Evolutionary conservation across 2,888 invertebrate species (phyloP), one percentile per base, ranked within the genome.

Genomic region (Ormyrus pomaceus): DNA sequence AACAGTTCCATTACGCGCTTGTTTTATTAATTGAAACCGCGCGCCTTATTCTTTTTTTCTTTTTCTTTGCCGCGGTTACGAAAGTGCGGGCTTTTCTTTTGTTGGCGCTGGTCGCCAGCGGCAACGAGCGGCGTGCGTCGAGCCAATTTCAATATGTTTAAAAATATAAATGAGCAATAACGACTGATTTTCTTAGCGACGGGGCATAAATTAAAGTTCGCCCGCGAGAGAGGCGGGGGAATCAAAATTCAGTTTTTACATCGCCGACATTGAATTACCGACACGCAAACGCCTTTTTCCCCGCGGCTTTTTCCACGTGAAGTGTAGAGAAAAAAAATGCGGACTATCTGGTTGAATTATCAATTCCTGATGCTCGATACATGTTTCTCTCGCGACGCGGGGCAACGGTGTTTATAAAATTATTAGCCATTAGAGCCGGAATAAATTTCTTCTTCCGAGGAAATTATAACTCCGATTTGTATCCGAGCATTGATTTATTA

Each of bases 21-120:
- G 79, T 72, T 79, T 81, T 71, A 78, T 77, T 78, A 81, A 81
- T 79, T 76, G 68, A 64, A 73, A 76, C 64, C 11, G 72, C 66
- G 46, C 19, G 56, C 19, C 45, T 73, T 11, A 6, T 10, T 10
- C 34, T 53, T 72, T 62, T 48, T 1, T 34, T 34, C 2, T 48
- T 8, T 76, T 73, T 64, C 19, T 51, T 19, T 9, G 71, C 48
- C 13, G 10, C n/a, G 72, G 58, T 79, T 76, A 81, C 45, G 71
- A 79, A 68, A 72, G 58, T 13, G 6, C 53, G 8, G 70, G 48
- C 53, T 56, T 65, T 65, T 45, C 46, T 66, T 62, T 65, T 62
- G 66, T 80, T 76, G 72, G 66, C 66, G 58, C 71, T 34, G 13
- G 64, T 46, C 46, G 58, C 19, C 34, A 48, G n/a, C 48, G 55